A percentile compares a stretch with the other conserved stretches of the same genome.
Conservation (phyloP, 2,888 invertebrate species). For the Erpobdella octoculata region DNA sequence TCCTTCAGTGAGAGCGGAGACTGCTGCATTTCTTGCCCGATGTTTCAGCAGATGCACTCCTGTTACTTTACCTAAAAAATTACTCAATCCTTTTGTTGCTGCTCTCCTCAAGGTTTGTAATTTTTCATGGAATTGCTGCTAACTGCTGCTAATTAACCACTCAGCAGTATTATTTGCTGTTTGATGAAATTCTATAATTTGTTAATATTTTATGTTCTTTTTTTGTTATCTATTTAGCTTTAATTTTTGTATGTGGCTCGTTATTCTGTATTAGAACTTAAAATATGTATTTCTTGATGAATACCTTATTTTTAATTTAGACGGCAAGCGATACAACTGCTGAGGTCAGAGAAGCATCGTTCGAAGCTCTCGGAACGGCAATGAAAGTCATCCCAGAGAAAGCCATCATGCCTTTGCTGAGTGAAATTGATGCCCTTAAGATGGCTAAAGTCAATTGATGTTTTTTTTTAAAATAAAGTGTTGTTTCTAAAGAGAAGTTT, state of each 20-base stretch:
- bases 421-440: conserved; percentile 81
- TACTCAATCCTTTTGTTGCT: conserved; percentile 72
- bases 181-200: no score
- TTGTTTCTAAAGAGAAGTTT: neutral
- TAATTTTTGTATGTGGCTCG: no score
- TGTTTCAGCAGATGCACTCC: conserved; percentile 75
- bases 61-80: conserved; percentile 72
- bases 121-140: neutral
- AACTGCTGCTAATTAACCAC: no score
- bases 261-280: neutral
- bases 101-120: conserved; percentile 63
- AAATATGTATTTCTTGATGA: neutral
- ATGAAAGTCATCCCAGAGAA: conserved; percentile 75
- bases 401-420: conserved; percentile 72
- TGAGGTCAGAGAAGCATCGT: conserved; percentile 80
- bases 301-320: conserved; percentile 30
- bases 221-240: no score
- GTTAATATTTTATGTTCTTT: no score
- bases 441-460: conserved; percentile 65
- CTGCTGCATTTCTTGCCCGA: conserved; percentile 70
- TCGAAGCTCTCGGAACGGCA: conserved; percentile 84
- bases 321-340: conserved; percentile 63
- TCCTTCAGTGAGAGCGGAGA: conserved; percentile 53
- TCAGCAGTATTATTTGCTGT: no score
- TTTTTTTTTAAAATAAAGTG: neutral